Evolutionary conservation across 2,888 invertebrate genomes (phyloP), one percentile per base, ranked within the genome.

Genomic region (Homarus gammarus): DNA sequence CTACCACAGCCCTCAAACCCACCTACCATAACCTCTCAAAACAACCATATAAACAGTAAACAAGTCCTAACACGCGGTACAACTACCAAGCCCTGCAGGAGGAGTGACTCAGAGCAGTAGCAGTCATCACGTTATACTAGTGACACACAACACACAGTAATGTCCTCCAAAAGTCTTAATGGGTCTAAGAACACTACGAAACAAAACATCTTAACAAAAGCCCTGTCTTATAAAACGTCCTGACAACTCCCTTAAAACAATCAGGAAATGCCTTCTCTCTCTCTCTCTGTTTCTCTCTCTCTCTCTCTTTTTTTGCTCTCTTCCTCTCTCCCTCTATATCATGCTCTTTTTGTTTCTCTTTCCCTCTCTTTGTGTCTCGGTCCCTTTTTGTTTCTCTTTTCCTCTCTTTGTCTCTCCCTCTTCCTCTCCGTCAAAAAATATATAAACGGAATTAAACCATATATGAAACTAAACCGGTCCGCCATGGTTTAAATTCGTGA

Each of bases 331-430:
- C 68, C 2, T 3, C 40, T 12, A n/a, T 27, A 36, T 22, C n/a
- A 12, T 64, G 36, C 64, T 61, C 36, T 36, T 64, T 64, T 49
- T 78, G 40, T 78, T 49, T 78, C 51, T 78, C 49, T 82, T 40
- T 64, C 68, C n/a, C 40, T 64, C 68, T 61, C 64, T 49, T 49
- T 78, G n/a, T 31, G 49, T 8, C 49, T 12, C 0, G 38, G 12
- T 75, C 72, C 33, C 72, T 5, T 36, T 8, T 31, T 18, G 2
- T 44, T 38, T 75, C 22, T 36, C 22, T 40, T 75, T 75, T 75
- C 44, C 12, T 38, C 10, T 40, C 40, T 75, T 75, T 15, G 49
- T 49, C 8, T 49, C 49, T 1, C 15, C 49, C 10, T 49, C 8
- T 49, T 12, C 15, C 49, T 1, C 15, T 15, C 10, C 15, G 15